These are phyloP conservation scores for Microcebus ravelobensis DNA, from an alignment of 2,113 vertebrate species.

Conservation along the genomic window DNA sequence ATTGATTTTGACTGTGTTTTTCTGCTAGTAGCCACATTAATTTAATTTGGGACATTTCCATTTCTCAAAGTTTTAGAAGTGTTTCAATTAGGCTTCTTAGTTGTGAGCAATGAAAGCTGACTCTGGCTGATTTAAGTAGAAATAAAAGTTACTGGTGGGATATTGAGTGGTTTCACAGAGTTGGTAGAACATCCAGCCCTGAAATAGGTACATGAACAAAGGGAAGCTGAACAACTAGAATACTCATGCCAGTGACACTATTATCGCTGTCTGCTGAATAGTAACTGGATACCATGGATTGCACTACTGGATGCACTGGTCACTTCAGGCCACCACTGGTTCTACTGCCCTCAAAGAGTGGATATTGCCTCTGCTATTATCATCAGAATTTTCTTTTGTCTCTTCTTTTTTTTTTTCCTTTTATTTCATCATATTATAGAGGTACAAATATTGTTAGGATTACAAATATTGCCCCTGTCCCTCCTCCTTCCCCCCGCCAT, in stretches of 20 bases:
- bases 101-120: conserved; percentile 9
- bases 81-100: background rate
- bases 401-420: background rate
- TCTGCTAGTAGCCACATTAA: background rate
- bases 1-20: conserved; percentile 26
- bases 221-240: background rate
- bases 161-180: background rate
- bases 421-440: too few species aligned
- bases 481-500: too few species aligned
- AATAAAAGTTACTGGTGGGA: background rate
- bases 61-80: conserved; percentile 45
- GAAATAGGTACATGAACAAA: background rate
- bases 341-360: background rate
- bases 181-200: conserved; percentile 7
- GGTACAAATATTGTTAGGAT: too few species aligned
- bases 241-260: background rate
- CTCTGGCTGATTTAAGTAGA: conserved; percentile 6
- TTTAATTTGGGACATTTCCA: background rate
- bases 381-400: background rate
- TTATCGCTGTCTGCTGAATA: background rate
- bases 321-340: background rate
- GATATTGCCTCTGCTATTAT: background rate
- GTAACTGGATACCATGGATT: background rate
- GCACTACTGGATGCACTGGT: background rate
- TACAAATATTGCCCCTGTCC: too few species aligned